phyloP scores from a whole-genome alignment of 1,140 invertebrate genomes.

The Aradophagus sp. region DNA sequence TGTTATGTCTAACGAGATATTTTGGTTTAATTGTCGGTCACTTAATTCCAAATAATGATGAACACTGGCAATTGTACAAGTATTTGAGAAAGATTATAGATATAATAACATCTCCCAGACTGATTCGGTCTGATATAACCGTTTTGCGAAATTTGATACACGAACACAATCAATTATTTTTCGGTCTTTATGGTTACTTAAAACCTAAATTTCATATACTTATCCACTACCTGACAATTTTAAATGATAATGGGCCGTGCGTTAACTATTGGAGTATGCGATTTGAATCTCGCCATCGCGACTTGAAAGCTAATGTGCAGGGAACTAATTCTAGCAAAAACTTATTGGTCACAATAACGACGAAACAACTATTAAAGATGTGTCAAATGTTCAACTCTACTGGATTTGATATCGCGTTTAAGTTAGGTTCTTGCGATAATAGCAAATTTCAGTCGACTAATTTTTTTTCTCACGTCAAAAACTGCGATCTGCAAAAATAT shows the following conservation, averaged over 20 bases:
- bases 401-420: background rate
- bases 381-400: conserved; percentile 1
- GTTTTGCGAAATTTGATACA: too few relatives aligned
- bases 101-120: too few relatives aligned
- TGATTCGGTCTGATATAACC: too few relatives aligned
- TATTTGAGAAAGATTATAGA: too few relatives aligned
- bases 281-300: conserved; percentile 7
- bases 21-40: too few relatives aligned
- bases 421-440: background rate
- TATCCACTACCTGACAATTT: conserved; percentile 10
- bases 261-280: conserved; percentile 8
- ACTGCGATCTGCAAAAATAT: conserved; percentile 5
- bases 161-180: conserved; percentile 2
- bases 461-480: background rate
- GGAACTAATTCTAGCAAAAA: conserved; percentile 7
- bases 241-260: conserved; percentile 13
- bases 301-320: conserved; percentile 4
- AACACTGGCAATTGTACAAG: too few relatives aligned
- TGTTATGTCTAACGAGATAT: too few relatives aligned
- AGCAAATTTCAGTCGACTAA: background rate
- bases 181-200: background rate
- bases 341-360: conserved; percentile 4
- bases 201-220: conserved; percentile 7
- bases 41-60: too few relatives aligned
- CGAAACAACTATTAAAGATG: conserved; percentile 6